A percentile compares a stretch with the other conserved stretches of the same genome.
Evolutionary conservation across 2,888 invertebrate genomes (phyloP).

Genomic region (Drosophila subquinaria): DNA sequence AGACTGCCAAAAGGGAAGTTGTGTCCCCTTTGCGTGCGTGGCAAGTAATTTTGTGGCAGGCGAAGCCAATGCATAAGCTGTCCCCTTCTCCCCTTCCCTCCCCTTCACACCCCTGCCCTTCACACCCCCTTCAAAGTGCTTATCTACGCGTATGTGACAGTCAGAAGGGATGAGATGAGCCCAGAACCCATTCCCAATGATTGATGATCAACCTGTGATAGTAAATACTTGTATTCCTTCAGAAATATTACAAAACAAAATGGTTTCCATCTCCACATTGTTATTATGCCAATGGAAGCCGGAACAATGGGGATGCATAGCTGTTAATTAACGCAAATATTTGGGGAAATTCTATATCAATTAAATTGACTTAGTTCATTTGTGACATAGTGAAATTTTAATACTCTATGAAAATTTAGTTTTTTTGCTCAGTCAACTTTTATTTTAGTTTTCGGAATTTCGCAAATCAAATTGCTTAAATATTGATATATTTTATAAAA

Average conservation of each 20-base stretch:
- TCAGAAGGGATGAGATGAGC: not conserved
- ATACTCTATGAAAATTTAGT: not conserved
- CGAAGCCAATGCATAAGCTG: slow-evolving; percentile 42
- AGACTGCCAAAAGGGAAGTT: slow-evolving; percentile 12
- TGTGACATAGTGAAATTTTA: not conserved
- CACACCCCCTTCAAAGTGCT: slow-evolving; percentile 5
- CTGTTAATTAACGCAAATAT: slow-evolving; percentile 21
- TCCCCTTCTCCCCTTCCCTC: not conserved
- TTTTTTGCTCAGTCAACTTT: no score
- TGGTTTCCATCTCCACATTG: slow-evolving; percentile 3
- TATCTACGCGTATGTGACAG: slow-evolving; percentile 31
- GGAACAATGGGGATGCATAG: not conserved
- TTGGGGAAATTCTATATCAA: not conserved
- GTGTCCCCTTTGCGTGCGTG: slow-evolving; percentile 17
- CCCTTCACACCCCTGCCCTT: no score
- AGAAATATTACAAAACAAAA: slow-evolving; percentile 7
- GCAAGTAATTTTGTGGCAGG: slow-evolving; percentile 55
- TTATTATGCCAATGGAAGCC: not conserved
- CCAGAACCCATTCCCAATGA: slow-evolving; percentile 23
- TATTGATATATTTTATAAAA: no score
- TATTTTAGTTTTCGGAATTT: no score
- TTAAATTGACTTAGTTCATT: not conserved
- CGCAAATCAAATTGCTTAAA: no score
- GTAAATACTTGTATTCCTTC: slow-evolving; percentile 1
- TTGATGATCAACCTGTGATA: slow-evolving; percentile 44